A percentile compares a stretch with the other conserved stretches of the same genome.
Evolutionary conservation across 53 echinoderm and acorn worm species (phyloP).

Genomic region (Stichopus horrens): DNA sequence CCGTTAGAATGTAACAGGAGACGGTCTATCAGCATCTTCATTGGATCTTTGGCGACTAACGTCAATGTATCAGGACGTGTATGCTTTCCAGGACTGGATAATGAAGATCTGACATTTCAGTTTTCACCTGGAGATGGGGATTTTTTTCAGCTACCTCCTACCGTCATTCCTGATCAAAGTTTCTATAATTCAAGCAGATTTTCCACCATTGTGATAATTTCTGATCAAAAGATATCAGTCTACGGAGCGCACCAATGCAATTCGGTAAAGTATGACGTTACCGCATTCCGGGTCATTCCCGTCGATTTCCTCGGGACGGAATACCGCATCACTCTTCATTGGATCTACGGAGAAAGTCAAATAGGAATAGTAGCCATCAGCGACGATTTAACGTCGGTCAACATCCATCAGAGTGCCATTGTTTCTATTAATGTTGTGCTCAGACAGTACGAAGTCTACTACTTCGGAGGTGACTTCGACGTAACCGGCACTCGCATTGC

Average conservation of each 20-base stretch:
- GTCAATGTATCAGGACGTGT: slow-evolving; percentile 1
- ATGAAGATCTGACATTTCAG: background rate
- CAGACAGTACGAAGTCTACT: background rate
- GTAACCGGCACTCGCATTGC: background rate
- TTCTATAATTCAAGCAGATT: background rate
- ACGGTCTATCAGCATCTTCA: background rate
- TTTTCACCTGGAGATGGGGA: background rate
- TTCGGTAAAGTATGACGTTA: background rate
- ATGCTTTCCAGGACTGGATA: background rate
- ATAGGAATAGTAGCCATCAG: background rate
- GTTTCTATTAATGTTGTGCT: background rate
- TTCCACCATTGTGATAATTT: background rate
- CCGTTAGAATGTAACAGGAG: background rate
- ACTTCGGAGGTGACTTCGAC: background rate
- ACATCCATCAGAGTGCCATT: background rate
- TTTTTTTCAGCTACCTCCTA: background rate
- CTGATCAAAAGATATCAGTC: background rate
- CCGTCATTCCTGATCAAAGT: background rate
- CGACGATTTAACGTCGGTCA: background rate
- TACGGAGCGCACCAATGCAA: background rate
- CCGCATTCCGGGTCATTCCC: background rate
- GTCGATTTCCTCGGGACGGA: background rate
- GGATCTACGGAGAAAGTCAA: background rate
- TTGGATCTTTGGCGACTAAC: slow-evolving; percentile 10
- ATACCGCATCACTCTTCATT: background rate